Evolutionary conservation across 1,140 invertebrate species (phyloP).

Genomic region (Tetragnatha versicolor): DNA sequence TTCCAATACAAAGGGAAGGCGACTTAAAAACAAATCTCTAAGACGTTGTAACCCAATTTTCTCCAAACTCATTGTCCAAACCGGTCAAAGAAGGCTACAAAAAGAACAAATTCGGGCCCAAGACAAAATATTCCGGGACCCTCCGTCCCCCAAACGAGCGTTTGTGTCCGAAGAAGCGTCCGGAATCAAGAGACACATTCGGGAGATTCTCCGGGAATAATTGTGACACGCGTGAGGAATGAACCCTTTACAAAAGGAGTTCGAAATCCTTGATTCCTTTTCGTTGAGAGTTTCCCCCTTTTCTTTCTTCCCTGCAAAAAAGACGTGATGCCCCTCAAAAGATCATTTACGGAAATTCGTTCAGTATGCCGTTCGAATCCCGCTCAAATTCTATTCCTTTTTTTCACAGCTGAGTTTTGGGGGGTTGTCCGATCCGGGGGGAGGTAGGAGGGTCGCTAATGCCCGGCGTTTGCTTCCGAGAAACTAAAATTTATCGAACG

Average conservation of each 20-base stretch:
- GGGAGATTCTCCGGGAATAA: slow-evolving; percentile 5
- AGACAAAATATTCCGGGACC: neutral
- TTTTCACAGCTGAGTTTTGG: slow-evolving; percentile 10
- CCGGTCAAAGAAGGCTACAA: no score
- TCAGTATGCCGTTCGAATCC: slow-evolving; percentile 25
- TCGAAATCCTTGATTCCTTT: neutral
- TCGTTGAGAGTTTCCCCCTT: slow-evolving; percentile 4
- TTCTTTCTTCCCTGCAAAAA: neutral
- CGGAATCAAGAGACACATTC: slow-evolving; percentile 10
- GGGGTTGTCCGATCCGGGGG: neutral
- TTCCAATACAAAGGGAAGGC: no score
- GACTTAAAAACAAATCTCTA: no score
- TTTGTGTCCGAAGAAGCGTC: slow-evolving; percentile 28
- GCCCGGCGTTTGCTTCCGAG: slow-evolving; percentile 1
- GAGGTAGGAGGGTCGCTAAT: slow-evolving; percentile 2
- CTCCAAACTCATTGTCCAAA: no score
- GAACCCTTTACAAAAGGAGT: slow-evolving; percentile 22
- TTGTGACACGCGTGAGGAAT: slow-evolving; percentile 46
- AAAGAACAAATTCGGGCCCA: no score
- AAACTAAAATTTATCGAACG: slow-evolving; percentile 25
- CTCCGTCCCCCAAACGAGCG: slow-evolving; percentile 16
- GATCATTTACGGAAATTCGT: slow-evolving; percentile 47
- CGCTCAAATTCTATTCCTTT: slow-evolving; percentile 32
- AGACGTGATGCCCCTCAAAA: slow-evolving; percentile 44
- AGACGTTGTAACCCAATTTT: no score